These are phyloP conservation scores for Clistopyga incitator DNA, from an alignment of 2,888 invertebrate genomes.

Conservation along the genomic window DNA sequence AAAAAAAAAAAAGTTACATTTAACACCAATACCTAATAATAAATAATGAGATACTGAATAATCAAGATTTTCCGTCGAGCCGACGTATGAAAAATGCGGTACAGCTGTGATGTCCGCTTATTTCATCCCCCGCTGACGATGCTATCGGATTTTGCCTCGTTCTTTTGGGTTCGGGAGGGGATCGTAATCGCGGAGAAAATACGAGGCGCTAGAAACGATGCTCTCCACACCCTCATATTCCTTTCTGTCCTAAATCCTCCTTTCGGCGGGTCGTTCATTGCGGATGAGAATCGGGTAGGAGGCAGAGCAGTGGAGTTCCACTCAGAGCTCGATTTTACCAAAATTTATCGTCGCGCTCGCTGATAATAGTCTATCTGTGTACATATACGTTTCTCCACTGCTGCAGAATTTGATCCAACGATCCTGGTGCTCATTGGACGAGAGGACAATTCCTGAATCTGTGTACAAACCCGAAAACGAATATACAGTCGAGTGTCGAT, in stretches of 20 bases:
- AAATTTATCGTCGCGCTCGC: slow-evolving; percentile 27
- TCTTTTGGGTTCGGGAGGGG: background rate
- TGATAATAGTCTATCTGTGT: background rate
- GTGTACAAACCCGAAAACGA: background rate
- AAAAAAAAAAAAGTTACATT: too few species aligned
- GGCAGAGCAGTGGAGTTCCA: slow-evolving; percentile 8
- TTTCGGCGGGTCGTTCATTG: slow-evolving; percentile 20
- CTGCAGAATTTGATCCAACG: slow-evolving; percentile 19
- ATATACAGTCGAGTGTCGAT: background rate
- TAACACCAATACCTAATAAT: too few species aligned
- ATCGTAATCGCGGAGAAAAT: slow-evolving; percentile 9
- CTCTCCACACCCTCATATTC: slow-evolving; percentile 24
- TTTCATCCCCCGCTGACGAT: background rate
- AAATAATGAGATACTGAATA: background rate
- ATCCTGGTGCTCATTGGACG: background rate
- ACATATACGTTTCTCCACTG: background rate
- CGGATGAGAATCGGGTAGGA: slow-evolving; percentile 21
- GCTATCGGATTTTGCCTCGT: background rate
- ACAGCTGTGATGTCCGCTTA: background rate
- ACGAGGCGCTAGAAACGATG: slow-evolving; percentile 32
- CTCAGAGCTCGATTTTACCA: slow-evolving; percentile 16
- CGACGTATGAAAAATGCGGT: background rate
- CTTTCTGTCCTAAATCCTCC: slow-evolving; percentile 4
- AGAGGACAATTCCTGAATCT: background rate
- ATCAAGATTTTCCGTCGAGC: background rate